Conservation (phyloP, 2,888 invertebrate species). For the Drosophila seclusa region DNA sequence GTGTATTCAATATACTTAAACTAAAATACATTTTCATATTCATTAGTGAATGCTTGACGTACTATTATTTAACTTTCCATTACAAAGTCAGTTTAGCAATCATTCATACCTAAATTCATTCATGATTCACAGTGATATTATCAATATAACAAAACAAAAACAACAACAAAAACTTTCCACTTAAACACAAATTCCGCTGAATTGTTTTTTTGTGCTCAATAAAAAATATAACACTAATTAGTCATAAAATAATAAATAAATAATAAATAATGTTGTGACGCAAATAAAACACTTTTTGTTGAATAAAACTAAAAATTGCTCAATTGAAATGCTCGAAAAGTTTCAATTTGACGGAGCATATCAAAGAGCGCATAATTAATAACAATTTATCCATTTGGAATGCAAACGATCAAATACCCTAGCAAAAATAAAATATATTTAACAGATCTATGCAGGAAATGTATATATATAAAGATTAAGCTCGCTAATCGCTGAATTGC, state of each 20-base stretch:
- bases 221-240: conserved; percentile 20
- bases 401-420: background rate
- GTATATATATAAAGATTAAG: background rate
- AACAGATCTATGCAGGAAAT: background rate
- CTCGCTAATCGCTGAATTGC: background rate
- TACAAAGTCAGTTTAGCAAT: conserved; percentile 7
- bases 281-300: conserved; percentile 9
- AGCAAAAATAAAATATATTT: too few relatives aligned
- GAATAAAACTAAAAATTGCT: conserved; percentile 18
- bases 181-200: conserved; percentile 21
- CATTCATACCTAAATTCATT: background rate
- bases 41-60: background rate
- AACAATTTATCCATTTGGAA: background rate
- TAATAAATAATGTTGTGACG: conserved; percentile 27
- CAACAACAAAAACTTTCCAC: conserved; percentile 11
- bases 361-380: background rate
- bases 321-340: conserved; percentile 35
- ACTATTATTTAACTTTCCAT: background rate
- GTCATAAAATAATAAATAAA: too few relatives aligned
- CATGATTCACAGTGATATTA: conserved; percentile 21
- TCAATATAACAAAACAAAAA: background rate
- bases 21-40: background rate
- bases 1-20: background rate
- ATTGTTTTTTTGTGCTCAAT: background rate
- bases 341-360: conserved; percentile 41